Evolutionary conservation across 2,888 invertebrate species (phyloP).

Genomic region (Gandaritis pyraliata): DNA sequence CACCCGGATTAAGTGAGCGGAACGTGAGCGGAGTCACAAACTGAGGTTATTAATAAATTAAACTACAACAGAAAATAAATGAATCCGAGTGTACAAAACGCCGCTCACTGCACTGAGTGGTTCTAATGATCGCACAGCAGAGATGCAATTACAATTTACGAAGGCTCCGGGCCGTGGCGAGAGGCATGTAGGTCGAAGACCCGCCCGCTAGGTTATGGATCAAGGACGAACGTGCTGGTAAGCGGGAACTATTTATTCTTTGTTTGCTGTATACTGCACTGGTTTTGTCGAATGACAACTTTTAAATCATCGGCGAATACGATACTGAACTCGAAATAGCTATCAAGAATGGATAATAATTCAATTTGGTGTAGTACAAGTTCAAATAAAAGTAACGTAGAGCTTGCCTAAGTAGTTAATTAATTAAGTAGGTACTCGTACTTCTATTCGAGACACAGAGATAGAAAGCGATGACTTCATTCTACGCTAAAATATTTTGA

Average conservation of each 20-base stretch:
- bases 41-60: no score
- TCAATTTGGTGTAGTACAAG: no score
- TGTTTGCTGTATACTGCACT: neutral
- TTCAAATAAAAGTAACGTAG: no score
- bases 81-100: constrained; percentile 33
- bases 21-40: no score
- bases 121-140: constrained; percentile 45
- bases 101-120: constrained; percentile 43
- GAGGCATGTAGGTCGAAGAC: constrained; percentile 63
- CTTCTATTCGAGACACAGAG: constrained; percentile 15
- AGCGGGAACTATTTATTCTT: constrained; percentile 2
- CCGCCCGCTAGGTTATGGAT: constrained; percentile 57
- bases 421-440: neutral
- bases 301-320: neutral
- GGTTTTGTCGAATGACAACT: constrained; percentile 4
- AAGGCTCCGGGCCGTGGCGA: constrained; percentile 47
- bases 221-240: constrained; percentile 55
- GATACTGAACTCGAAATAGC: neutral
- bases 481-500: constrained; percentile 29
- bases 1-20: no score
- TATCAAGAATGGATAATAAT: no score
- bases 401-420: no score
- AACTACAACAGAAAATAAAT: constrained; percentile 10
- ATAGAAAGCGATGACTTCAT: constrained; percentile 36
- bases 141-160: constrained; percentile 50